These are phyloP conservation scores for Mallotus villosus DNA, from an alignment of 2,797 vertebrate species.

Conservation along the genomic window DNA sequence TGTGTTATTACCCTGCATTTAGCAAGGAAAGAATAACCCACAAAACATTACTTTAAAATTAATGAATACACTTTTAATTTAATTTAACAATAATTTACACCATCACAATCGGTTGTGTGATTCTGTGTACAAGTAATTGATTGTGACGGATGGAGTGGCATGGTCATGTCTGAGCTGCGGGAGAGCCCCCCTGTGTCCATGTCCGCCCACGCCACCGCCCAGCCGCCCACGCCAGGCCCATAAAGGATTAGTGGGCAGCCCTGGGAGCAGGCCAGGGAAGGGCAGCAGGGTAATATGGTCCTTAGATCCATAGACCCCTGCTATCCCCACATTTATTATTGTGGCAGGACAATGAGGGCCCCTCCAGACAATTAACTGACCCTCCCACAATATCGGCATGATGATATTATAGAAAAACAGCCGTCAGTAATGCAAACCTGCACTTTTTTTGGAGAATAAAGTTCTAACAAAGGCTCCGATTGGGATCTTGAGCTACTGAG, in stretches of 20 bases:
- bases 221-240: conserved; percentile 73
- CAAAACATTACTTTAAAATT: neutral
- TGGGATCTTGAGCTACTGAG: neutral
- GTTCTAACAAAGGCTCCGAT: neutral
- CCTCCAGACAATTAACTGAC: conserved; percentile 70
- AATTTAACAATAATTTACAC: too few species aligned
- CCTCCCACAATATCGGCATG: conserved; percentile 68
- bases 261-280: conserved; percentile 67
- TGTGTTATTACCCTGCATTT: neutral
- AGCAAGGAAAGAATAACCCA: neutral
- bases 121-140: neutral
- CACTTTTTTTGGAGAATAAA: neutral
- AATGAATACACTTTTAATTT: too few species aligned
- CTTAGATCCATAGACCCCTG: conserved; percentile 79
- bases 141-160: conserved; percentile 16
- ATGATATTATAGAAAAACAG: conserved; percentile 59
- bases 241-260: conserved; percentile 73
- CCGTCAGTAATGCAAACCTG: conserved; percentile 22
- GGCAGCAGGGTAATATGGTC: conserved; percentile 74
- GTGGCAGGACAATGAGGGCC: conserved; percentile 83
- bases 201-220: conserved; percentile 80
- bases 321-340: conserved; percentile 83
- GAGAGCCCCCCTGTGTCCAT: conserved; percentile 65
- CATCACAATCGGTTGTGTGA: neutral
- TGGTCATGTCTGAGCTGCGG: conserved; percentile 41